Evolutionary conservation across 2,888 invertebrate species (phyloP).

Genomic region (Ephialtes manifestator): DNA sequence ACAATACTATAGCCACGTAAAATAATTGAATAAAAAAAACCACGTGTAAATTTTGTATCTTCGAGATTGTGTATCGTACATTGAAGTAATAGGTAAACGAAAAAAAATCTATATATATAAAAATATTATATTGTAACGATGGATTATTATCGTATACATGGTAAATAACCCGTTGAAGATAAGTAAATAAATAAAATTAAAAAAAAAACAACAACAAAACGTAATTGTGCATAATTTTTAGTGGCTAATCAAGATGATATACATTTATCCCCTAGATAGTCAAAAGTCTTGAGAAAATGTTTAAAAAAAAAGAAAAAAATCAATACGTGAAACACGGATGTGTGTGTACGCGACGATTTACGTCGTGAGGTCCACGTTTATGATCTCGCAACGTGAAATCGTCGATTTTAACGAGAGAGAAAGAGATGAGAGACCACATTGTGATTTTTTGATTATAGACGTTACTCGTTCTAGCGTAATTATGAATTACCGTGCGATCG

Average conservation of each 20-base stretch:
- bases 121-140: slow-evolving; percentile 68
- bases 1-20: slow-evolving; percentile 61
- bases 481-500: slow-evolving; percentile 71
- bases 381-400: slow-evolving; percentile 35
- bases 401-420: slow-evolving; percentile 35
- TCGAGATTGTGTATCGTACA: slow-evolving; percentile 82
- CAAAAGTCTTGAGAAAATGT: slow-evolving; percentile 76
- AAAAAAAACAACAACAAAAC: slow-evolving; percentile 26
- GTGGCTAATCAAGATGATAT: slow-evolving; percentile 76
- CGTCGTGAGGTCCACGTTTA: slow-evolving; percentile 4
- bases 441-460: slow-evolving; percentile 79
- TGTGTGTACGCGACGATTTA: slow-evolving; percentile 59
- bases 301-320: slow-evolving; percentile 57
- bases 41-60: slow-evolving; percentile 84
- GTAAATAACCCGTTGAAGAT: slow-evolving; percentile 73
- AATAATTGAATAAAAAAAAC: slow-evolving; percentile 54
- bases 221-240: slow-evolving; percentile 82
- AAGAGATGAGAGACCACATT: slow-evolving; percentile 76
- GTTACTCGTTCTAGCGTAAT: slow-evolving; percentile 74
- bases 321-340: slow-evolving; percentile 70
- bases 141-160: slow-evolving; percentile 70
- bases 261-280: slow-evolving; percentile 77
- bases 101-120: slow-evolving; percentile 65
- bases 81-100: slow-evolving; percentile 60
- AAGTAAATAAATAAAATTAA: slow-evolving; percentile 68